Evolutionary conservation across 2,113 vertebrate species (phyloP).

Genomic region (Shinisaurus crocodilurus): DNA sequence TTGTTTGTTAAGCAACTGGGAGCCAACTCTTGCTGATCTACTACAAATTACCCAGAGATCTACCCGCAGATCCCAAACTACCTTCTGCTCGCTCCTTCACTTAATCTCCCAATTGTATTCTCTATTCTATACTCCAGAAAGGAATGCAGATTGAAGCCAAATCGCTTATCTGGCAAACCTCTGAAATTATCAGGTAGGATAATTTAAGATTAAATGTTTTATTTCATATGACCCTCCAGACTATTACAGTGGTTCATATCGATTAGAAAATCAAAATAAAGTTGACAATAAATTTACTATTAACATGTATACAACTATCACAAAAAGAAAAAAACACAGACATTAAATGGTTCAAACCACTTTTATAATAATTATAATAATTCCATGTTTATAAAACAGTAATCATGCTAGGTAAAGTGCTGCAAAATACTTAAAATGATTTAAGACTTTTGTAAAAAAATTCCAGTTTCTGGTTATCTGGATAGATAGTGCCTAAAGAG

Average conservation of each 20-base stretch:
- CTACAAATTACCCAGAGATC: background rate
- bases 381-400: conserved; percentile 71
- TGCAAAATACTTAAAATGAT: conserved; percentile 61
- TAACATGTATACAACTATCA: background rate
- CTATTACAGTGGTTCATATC: conserved; percentile 6
- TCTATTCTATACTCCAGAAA: background rate
- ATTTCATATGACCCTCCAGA: background rate
- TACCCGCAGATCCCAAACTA: too few relatives aligned
- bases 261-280: background rate
- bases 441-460: conserved; percentile 61
- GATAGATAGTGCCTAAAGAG: background rate
- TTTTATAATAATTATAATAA: conserved; percentile 53
- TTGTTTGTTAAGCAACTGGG: background rate
- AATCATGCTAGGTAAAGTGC: conserved; percentile 70
- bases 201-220: background rate
- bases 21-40: background rate
- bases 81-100: too few relatives aligned
- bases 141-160: background rate
- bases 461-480: conserved; percentile 64
- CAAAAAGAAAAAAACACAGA: conserved; percentile 60
- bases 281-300: background rate
- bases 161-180: background rate
- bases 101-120: background rate
- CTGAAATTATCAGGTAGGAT: accelerated
- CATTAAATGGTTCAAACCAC: conserved; percentile 68